Base-by-base conservation (phyloP, 2,888 invertebrate species). In the Anthoptus insignis region DNA sequence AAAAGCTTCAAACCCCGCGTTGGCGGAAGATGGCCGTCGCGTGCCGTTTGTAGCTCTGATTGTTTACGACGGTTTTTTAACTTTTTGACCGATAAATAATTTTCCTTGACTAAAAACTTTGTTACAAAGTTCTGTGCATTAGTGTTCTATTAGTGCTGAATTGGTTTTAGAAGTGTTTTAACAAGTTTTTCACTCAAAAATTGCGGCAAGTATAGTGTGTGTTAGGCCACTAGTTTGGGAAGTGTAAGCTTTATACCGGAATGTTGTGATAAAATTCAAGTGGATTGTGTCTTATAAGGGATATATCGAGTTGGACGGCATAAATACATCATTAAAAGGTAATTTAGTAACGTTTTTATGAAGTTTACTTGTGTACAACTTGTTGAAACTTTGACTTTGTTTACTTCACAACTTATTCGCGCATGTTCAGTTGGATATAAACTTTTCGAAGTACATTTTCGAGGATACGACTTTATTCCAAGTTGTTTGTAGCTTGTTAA, bases 11-110 rank as follows among this genome's bases (percentile, higher is more conserved):
- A 91, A 88, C 84, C 80, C 76, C 80, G 81, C 84, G 84, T 83
- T 84, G 86, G 86, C 90, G 90, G 90, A 92, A 92, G 88, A 92
- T 92, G 91, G 92, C 92, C 90, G 92, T 87, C 91, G 91, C 84
- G 88, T 89, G 86, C 81, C 81, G 89, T 82, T 80, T 84, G 88
- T 85, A 80, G 91, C 91, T 91, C 91, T 80, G 88, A 81, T 82
- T 89, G 87, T 90, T 91, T 91, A 89, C 82, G 79, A 81, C 84
- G 82, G 79, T 82, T 84, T 84, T 81, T 81, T 80, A 88, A 89
- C 86, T 89, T 91, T 91, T 87, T 87, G 82, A 76, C 75, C 75
- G 72, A 76, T 69, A 79, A 79, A 81, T 76, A 73, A 78, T 72
- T 67, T 69, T 74, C 74, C 72, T 77, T 81, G 72, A 80, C 80